phyloP scores from a whole-genome alignment of 1,140 invertebrate genomes.

The Temnothorax longispinosus region DNA sequence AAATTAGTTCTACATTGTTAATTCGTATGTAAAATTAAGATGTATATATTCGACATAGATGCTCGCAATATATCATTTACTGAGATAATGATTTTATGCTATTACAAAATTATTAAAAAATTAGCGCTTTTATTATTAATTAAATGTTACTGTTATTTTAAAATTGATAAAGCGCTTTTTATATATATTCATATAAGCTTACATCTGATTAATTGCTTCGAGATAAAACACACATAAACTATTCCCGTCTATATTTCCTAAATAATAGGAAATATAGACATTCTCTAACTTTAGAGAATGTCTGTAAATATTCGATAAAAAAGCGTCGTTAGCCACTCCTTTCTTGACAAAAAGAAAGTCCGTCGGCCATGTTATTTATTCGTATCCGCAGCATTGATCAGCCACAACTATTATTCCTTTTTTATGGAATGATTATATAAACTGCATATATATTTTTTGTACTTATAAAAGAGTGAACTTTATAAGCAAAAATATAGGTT shows the following conservation, averaged over 20 bases:
- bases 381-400: slow-evolving; percentile 16
- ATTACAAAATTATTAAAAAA: background rate
- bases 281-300: background rate
- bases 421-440: slow-evolving; percentile 37
- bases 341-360: slow-evolving; percentile 3
- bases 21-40: background rate
- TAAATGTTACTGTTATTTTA: background rate
- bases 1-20: background rate
- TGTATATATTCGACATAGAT: background rate
- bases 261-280: background rate
- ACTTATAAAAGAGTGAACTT: slow-evolving; percentile 57
- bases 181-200: background rate
- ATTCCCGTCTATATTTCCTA: background rate
- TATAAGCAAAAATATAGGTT: slow-evolving; percentile 52
- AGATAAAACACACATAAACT: background rate
- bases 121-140: background rate
- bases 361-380: background rate
- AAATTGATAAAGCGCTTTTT: background rate
- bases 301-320: background rate
- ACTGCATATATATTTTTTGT: slow-evolving; percentile 39
- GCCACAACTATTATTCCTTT: background rate
- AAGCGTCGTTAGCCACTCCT: background rate
- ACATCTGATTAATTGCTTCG: background rate
- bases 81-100: background rate
- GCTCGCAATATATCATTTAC: background rate